Base-by-base conservation (phyloP, 2,888 invertebrate species). In the Slavum lentiscoides region DNA sequence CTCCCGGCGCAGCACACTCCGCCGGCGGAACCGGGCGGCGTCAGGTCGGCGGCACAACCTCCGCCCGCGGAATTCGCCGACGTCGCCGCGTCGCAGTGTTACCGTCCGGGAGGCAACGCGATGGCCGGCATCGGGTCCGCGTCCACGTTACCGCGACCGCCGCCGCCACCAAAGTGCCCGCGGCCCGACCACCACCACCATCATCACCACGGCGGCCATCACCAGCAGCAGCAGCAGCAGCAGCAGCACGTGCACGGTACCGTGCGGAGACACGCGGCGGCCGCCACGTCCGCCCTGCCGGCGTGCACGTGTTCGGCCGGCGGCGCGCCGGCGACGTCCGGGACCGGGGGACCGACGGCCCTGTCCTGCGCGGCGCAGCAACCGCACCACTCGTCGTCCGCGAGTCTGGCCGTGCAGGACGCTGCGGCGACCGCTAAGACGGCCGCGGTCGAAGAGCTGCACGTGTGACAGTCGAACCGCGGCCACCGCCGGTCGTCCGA, bases 371-470 rank as follows among this genome's bases (percentile, higher is more conserved):
- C 86, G 88, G 66, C 86, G 89, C 89, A 89, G 0, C 87, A 89
- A 84, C 43, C 30, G 13, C 62, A 37, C 4, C 86, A 89, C 75
- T 89, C 90, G 17, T 89, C 90, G 13, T 84, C 90, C 88, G 7
- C 86, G 89, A 2, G 89, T 89, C 0, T 86, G 89, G 66, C 86
- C 88, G 83, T 87, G 30, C 30, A 30, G 88, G 21, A 69, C 53
- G 69, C 61, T 88, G 11, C 86, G 88, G 59, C 86, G 88, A 83
- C 88, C 87, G 73, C 87, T 87, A 90, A 93, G 93, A 86, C 93
- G 84, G 82, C 94, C 88, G 93, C 93, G 84, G 82, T 94, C 88
- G 93, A 93, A 87, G 94, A 94, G 88, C 93, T 94, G 93, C 89
- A 94, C 87, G 94, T 94, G 91, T 94, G 94, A 94, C 93, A 83